Evolutionary conservation across 2,113 vertebrate species (phyloP).

Genomic region (Thamnaconus septentrionalis): DNA sequence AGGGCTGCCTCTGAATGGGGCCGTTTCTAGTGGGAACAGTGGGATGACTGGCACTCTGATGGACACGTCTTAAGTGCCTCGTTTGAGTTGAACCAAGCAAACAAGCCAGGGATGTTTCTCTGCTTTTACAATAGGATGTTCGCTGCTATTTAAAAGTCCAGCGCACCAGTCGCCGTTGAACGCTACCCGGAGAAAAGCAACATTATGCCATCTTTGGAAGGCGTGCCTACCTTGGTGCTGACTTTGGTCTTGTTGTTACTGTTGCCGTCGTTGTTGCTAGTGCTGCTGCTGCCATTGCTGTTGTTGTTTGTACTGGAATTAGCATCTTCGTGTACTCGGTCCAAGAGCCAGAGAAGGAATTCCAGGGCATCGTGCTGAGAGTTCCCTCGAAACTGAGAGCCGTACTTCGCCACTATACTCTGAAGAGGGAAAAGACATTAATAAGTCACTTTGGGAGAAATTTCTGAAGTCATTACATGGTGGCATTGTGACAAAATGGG

Average conservation of each 20-base stretch:
- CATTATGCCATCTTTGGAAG: too few relatives aligned
- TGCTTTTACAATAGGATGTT: too few relatives aligned
- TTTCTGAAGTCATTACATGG: conserved; percentile 14
- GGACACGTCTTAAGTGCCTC: too few relatives aligned
- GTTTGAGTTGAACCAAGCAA: too few relatives aligned
- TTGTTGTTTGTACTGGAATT: conserved; percentile 68
- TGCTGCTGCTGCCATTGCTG: conserved; percentile 62
- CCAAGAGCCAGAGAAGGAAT: conserved; percentile 95
- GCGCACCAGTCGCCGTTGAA: too few relatives aligned
- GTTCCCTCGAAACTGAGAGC: conserved; percentile 89
- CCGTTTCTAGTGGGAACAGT: too few relatives aligned
- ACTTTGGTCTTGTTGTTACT: conserved; percentile 56
- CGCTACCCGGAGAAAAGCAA: too few relatives aligned
- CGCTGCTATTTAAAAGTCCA: too few relatives aligned
- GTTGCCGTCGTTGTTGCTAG: neutral
- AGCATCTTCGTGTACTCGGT: conserved; percentile 89
- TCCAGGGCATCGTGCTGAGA: conserved; percentile 93
- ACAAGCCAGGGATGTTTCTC: too few relatives aligned
- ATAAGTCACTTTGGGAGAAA: neutral
- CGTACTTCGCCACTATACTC: conserved; percentile 89
- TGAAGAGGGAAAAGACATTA: conserved; percentile 51
- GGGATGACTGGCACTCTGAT: too few relatives aligned
- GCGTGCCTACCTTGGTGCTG: conserved; percentile 76
- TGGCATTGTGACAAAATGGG: conserved; percentile 7
- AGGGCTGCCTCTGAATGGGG: too few relatives aligned